phyloP scores from a whole-genome alignment of 2,113 vertebrate species.

The Indri indri region DNA sequence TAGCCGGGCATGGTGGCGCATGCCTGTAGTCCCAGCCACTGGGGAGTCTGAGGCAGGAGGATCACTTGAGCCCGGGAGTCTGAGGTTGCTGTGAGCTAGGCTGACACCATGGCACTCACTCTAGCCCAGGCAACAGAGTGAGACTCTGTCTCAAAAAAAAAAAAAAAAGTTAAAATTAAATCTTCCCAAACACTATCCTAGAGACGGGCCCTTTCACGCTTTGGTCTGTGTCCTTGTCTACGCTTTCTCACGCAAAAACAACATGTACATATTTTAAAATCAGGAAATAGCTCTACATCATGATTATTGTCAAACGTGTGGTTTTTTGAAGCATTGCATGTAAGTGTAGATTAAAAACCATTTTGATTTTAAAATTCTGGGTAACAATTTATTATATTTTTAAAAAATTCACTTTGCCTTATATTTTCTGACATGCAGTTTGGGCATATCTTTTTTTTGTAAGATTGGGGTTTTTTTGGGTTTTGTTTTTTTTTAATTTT shows the following conservation, averaged over 20 bases:
- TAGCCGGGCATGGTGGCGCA: no score
- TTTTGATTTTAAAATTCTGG: neutral
- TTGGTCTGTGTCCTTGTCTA: neutral
- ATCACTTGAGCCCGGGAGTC: no score
- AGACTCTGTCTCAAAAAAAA: no score
- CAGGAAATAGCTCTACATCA: neutral
- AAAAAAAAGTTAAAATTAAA: neutral
- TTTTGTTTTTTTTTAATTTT: neutral
- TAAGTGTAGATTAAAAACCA: neutral
- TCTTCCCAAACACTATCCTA: neutral
- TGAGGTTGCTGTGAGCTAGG: no score
- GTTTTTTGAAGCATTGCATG: neutral
- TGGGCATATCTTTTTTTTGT: neutral
- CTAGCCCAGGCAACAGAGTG: no score
- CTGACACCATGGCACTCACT: no score
- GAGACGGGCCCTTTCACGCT: accelerated
- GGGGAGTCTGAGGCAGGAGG: no score
- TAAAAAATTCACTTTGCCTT: neutral
- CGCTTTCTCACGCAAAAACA: neutral
- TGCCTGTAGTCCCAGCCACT: no score
- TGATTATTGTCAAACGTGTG: neutral
- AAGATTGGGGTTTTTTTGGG: neutral
- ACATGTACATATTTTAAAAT: neutral
- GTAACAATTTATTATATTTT: neutral
- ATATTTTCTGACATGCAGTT: neutral